phyloP scores from a whole-genome alignment of 2,888 invertebrate genomes.

The Dryobota labecula region DNA sequence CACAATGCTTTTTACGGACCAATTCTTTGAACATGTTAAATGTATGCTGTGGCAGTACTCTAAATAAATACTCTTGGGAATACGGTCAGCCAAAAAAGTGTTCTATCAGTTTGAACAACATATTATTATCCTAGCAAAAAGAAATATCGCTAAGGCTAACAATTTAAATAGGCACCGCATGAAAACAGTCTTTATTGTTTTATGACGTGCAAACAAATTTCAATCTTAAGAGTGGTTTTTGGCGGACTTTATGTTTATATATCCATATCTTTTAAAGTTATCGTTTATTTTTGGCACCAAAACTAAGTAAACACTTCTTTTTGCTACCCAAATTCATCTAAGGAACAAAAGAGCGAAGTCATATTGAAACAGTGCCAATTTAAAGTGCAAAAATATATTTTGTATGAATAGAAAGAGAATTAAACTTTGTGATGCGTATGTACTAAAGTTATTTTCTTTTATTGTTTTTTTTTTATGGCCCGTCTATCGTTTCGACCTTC shows the following conservation, averaged over 20 bases:
- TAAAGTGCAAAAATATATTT: constrained; percentile 13
- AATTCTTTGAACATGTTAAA: too few species aligned
- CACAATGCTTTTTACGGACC: too few species aligned
- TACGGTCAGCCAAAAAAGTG: background rate
- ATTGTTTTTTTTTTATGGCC: background rate
- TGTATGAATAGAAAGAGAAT: background rate
- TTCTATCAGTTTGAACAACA: too few species aligned
- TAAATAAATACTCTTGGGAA: background rate
- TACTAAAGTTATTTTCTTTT: background rate
- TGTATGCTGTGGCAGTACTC: too few species aligned
- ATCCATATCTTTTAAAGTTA: constrained; percentile 4
- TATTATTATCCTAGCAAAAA: background rate
- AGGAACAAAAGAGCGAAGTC: constrained; percentile 21
- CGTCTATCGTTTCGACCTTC: background rate
- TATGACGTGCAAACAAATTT: background rate
- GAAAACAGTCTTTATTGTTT: background rate
- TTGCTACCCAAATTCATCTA: background rate
- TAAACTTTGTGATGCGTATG: background rate
- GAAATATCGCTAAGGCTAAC: background rate
- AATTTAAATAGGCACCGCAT: background rate
- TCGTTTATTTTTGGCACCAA: constrained; percentile 21
- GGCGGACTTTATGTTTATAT: background rate
- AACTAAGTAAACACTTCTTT: constrained; percentile 8
- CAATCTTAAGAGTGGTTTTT: background rate
- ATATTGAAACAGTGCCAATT: constrained; percentile 39